These are phyloP conservation scores for Lontra canadensis DNA, from an alignment of 2,113 vertebrate genomes.

Conservation along the genomic window DNA sequence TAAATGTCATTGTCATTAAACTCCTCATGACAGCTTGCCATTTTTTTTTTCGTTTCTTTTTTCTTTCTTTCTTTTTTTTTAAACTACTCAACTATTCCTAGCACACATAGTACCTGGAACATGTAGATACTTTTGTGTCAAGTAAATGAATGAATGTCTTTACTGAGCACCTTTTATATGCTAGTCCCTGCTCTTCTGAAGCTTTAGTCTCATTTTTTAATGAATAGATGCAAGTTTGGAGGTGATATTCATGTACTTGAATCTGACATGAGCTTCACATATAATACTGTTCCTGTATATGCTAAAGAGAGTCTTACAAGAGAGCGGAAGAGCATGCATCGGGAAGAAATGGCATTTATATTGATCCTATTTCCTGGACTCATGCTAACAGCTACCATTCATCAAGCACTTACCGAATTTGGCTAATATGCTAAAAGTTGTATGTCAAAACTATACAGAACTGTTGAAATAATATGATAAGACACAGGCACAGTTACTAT, in stretches of 20 bases:
- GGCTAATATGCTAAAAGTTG: neutral
- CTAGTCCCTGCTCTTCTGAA: neutral
- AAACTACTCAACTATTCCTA: neutral
- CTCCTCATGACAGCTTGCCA: neutral
- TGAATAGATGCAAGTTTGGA: neutral
- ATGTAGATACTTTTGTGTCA: neutral
- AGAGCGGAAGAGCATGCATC: neutral
- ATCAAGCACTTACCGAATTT: neutral
- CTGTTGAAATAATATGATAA: neutral
- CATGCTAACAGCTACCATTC: neutral
- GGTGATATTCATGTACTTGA: neutral
- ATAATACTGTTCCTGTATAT: neutral
- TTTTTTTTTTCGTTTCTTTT: neutral
- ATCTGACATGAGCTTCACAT: neutral
- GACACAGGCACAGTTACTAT: neutral
- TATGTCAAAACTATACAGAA: neutral
- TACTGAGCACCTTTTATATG: neutral
- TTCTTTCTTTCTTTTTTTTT: neutral
- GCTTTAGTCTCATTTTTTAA: neutral
- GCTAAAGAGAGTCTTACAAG: neutral
- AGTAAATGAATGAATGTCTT: neutral
- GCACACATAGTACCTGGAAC: neutral
- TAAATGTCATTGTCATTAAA: neutral
- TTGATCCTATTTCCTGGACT: neutral
- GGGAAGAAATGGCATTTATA: neutral